Percentiles rank a stretch among this genome's conserved stretches.
These are phyloP conservation scores for Recurvirostra avosetta DNA, from an alignment of 2,113 vertebrate species.

Conservation along the genomic window DNA sequence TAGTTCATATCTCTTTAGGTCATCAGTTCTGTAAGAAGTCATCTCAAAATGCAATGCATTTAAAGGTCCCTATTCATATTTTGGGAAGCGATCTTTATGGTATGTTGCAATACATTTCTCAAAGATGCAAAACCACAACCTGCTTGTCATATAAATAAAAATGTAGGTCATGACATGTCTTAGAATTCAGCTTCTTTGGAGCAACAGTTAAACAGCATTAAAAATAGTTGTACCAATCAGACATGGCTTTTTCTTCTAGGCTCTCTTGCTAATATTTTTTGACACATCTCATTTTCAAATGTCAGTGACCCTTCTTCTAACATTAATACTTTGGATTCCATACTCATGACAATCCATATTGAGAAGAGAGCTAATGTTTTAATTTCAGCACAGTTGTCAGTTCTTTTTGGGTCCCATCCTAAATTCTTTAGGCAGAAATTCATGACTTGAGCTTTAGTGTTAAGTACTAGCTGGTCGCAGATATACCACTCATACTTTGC, in stretches of 20 bases:
- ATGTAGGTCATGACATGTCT: neutral
- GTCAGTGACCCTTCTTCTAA: neutral
- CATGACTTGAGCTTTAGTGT: neutral
- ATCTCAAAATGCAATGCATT: neutral
- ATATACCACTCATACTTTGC: neutral
- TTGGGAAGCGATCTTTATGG: neutral
- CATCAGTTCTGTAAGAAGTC: neutral
- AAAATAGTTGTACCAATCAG: neutral
- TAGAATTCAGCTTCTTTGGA: neutral
- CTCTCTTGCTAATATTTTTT: neutral
- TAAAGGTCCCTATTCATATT: neutral
- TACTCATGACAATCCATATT: neutral
- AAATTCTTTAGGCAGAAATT: neutral
- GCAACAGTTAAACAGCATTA: neutral
- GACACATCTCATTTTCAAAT: neutral
- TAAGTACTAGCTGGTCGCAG: neutral
- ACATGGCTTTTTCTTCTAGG: neutral
- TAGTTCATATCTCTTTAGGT: neutral
- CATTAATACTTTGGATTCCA: neutral
- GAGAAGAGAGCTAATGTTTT: neutral
- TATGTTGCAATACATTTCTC: neutral
- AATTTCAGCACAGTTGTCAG: neutral
- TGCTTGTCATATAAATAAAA: neutral
- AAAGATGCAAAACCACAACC: neutral
- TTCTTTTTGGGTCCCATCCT: neutral